Base-by-base conservation (phyloP, 2,113 vertebrate species). In the Echinops telfairi region DNA sequence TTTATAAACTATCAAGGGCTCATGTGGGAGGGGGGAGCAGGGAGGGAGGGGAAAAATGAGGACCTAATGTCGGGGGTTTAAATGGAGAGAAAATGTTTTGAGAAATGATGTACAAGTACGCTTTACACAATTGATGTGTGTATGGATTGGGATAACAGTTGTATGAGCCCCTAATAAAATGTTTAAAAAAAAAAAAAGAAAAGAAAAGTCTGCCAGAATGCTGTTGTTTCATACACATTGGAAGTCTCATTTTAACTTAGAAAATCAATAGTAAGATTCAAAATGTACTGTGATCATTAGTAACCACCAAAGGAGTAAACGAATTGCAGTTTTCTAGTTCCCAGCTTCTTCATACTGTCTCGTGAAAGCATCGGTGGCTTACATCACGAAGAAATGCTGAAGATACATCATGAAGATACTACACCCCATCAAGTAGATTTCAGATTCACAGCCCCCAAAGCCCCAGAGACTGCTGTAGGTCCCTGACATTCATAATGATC, bases 241-340 rank as follows among this genome's bases (percentile, higher is more conserved):
- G 76, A 82, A 68, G 57, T 33, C 38, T 64, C 78, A 70, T 80
- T 91, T 88, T 96, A 76, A 89, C 64, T 78, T 95, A n/a, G 77
- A 92, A 87, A 86, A 43, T 90, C 38, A 95, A 64, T 68, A 8
- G 29, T 19, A 62, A 62, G 75, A 25, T 40, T 31, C 29, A 31
- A 82, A 66, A 84, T 94, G 7, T 64, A 76, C 14, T 95, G 12
- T 81, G 80, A 87, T 87, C 17, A 76, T 83, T 71, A 78, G 38
- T 86, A 86, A 81, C 10, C 85, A 81, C 70, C 47, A 70, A 27
- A 40, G 31, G 31, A 64, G 62, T 84, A 92, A 15, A 83, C 27
- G 91, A 92, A 80, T 80, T 66, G 22, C 33, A 12, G 62, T 89
- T 89, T 95, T 83, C 80, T 16, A 85, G 40, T 53, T 83, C 87